Base-by-base conservation (phyloP, 1,140 invertebrate species). In the Rhizoglyphus robini region DNA sequence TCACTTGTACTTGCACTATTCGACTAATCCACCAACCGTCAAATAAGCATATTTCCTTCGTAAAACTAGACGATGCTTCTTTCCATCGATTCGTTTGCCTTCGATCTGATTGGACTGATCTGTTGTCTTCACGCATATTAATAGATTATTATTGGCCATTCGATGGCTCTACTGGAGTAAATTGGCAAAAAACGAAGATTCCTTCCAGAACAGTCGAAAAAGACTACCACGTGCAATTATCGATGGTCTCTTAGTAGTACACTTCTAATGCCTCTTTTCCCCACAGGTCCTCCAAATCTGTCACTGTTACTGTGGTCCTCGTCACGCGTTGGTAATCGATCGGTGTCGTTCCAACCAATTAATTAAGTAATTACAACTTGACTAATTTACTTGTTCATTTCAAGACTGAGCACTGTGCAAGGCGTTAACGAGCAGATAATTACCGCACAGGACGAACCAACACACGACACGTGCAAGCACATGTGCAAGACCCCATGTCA, bases 281-380 rank as follows among this genome's bases (percentile, higher is more conserved):
- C n/a, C n/a, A 69, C 62, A 58, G 69, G 60, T 20, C 63, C 65
- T 69, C 76, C 83, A 15, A 79, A 82, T 32, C 73, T 88, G 48
- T 86, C 85, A 75, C 80, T 87, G 61, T 79, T 88, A 70, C 86
- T 88, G n/a, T 83, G 86, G 87, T 76, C 86, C 87, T 29, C 77
- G 86, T 18, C 83, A 86, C 75, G 80, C 88, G 1, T 79, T 86
- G 70, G 86, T 64, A 51, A 51, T 5, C 23, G 4, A 27, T 25
- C 15, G 4, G n/a, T n/a, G 13, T 51, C 20, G 29, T n/a, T n/a
- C 31, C 15, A 51, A n/a, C n/a, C n/a, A n/a, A 51, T 15, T n/a
- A 8, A n/a, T n/a, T n/a, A n/a, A n/a, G n/a, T n/a, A n/a, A n/a
- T n/a, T n/a, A n/a, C n/a, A n/a, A 20, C 20, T 15, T 51, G 5